Conservation (phyloP, 2,888 invertebrate genomes). For the Ormyrus labotus region DNA sequence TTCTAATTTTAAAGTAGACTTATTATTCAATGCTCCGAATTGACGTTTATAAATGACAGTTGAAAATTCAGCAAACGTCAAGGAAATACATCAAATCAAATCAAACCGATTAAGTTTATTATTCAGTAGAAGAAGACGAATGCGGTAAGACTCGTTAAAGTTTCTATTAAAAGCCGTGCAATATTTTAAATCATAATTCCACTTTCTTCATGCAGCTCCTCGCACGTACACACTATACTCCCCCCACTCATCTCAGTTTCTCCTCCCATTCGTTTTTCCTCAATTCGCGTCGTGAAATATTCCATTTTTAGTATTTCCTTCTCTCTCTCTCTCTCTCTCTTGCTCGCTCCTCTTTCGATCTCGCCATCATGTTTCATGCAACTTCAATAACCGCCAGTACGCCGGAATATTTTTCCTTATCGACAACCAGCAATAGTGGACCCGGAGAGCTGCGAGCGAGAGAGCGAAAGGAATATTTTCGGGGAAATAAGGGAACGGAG, state of each 20-base stretch:
- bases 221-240: not conserved
- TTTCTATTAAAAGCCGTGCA: too few species aligned
- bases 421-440: conserved; percentile 63
- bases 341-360: conserved; percentile 26
- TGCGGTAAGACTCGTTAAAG: too few species aligned
- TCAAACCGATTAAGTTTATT: too few species aligned
- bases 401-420: conserved; percentile 67
- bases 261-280: not conserved
- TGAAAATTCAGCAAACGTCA: too few species aligned
- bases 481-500: not conserved
- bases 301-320: conserved; percentile 10
- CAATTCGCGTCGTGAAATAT: conserved; percentile 24
- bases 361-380: conserved; percentile 41
- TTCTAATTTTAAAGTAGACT: too few species aligned
- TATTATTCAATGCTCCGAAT: too few species aligned
- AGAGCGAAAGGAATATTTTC: not conserved
- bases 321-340: conserved; percentile 12
- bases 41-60: too few species aligned
- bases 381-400: conserved; percentile 48
- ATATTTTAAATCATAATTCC: not conserved
- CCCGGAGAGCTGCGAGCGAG: not conserved
- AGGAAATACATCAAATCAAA: too few species aligned
- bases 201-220: not conserved
- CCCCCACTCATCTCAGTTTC: not conserved
- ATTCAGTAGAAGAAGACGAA: too few species aligned